Evolutionary conservation across 2,888 invertebrate genomes (phyloP), one percentile per base, ranked within the genome.

Genomic region (Vandiemenella viatica): DNA sequence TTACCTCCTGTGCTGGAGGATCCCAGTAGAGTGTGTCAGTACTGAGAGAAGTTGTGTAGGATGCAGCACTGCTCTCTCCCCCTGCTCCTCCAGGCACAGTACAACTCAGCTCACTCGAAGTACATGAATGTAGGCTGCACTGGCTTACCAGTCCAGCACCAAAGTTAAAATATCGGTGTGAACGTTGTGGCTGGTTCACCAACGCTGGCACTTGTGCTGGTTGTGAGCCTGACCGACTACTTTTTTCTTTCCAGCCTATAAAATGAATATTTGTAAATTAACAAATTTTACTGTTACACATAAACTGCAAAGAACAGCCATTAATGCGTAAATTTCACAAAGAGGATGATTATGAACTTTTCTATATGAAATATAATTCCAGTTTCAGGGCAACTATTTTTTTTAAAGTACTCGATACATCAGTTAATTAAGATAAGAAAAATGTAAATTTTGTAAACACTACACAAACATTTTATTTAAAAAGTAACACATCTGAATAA

Each of bases 21-120:
- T 88, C 87, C 85, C 88, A 88, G 61, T 86, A 88, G 1, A 89
- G 70, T 1, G 88, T 88, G 58, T 89, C 89, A 6, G 86, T 88
- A 62, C 88, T 89, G 13, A 88, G 69, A 0, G 87, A 88, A 13
- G 87, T 88, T 18, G 85, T 85, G 61, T 88, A 88, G 41, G 86
- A 86, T 1, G 80, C 79, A 5, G 79, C 80, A 37, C 84, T 83
- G 58, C 80, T 83, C 37, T 81, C 83, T 43, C 75, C 76, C 1
- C 70, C 60, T 1, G 66, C 66, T 1, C 70, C 71, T 1, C 69
- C 75, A 1, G 71, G 50, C 10, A 42, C 74, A 1, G 74, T 74
- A 1, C 77, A 79, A 40, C 80, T 83, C 43, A 77, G 67, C 51
- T 80, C 79, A 61, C 84, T 87, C 1, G 85, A 83, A 0, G 84